Evolutionary conservation across 1,140 invertebrate species (phyloP).

Genomic region (Telenomus remus): DNA sequence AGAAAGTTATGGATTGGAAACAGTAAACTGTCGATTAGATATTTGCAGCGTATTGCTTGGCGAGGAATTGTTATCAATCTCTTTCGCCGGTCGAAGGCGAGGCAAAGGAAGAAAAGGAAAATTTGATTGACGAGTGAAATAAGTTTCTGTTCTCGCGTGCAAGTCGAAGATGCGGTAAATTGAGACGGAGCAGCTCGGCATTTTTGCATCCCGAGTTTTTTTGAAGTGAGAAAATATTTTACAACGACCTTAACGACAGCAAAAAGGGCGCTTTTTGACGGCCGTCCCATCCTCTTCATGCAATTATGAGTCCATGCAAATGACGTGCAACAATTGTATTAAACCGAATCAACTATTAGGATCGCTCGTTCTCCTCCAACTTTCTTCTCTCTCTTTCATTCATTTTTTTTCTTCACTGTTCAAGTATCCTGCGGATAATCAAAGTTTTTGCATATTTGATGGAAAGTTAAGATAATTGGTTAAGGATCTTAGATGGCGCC

Average conservation of each 20-base stretch:
- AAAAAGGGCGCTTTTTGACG: background rate
- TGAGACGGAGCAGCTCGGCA: conserved; percentile 38
- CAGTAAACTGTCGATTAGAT: too few relatives aligned
- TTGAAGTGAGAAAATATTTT: conserved; percentile 43
- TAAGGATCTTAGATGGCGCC: too few relatives aligned
- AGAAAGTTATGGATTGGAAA: too few relatives aligned
- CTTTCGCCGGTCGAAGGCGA: conserved; percentile 1
- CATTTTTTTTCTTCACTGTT: too few relatives aligned
- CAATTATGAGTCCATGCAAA: too few relatives aligned
- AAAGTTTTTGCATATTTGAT: too few relatives aligned
- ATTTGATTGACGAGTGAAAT: conserved; percentile 42
- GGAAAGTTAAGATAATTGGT: too few relatives aligned
- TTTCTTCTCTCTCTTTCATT: too few relatives aligned
- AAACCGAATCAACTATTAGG: too few relatives aligned
- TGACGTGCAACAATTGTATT: too few relatives aligned
- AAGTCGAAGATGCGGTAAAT: conserved; percentile 37
- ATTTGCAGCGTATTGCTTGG: conserved; percentile 1
- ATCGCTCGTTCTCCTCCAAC: too few relatives aligned
- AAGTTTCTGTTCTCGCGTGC: conserved; percentile 45
- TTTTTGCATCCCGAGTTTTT: conserved; percentile 30
- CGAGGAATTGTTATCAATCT: conserved; percentile 28
- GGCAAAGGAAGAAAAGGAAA: conserved; percentile 23
- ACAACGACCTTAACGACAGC: conserved; percentile 27
- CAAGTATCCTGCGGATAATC: too few relatives aligned
- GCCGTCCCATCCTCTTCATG: background rate